phyloP scores from a whole-genome alignment of 2,113 vertebrate species.

The Acanthochromis polyacanthus region DNA sequence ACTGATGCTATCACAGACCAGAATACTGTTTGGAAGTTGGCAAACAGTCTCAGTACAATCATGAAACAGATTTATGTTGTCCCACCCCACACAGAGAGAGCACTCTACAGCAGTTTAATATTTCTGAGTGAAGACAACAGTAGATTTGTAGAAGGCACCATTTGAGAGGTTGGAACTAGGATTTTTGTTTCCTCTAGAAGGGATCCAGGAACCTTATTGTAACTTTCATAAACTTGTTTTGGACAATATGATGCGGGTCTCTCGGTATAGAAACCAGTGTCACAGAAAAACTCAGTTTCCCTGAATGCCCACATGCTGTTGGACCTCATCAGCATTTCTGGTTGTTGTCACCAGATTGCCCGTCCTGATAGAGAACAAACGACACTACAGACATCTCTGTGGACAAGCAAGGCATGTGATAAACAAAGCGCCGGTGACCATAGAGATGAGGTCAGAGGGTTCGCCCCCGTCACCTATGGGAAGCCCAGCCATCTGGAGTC shows the following conservation, averaged over 20 bases:
- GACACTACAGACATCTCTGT: conserved; percentile 18
- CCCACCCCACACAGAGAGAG: conserved; percentile 15
- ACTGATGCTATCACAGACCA: conserved; percentile 5
- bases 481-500: conserved; percentile 43
- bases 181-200: not conserved
- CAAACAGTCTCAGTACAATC: conserved; percentile 21
- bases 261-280: conserved; percentile 9
- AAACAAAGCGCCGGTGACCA: conserved; percentile 54
- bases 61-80: conserved; percentile 45
- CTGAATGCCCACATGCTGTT: conserved; percentile 41
- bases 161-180: not conserved
- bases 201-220: not conserved
- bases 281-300: conserved; percentile 28
- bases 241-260: not conserved
- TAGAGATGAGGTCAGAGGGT: conserved; percentile 63
- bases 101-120: conserved; percentile 26
- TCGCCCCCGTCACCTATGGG: conserved; percentile 34
- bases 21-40: conserved; percentile 8
- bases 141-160: not conserved
- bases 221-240: not conserved
- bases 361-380: conserved; percentile 45
- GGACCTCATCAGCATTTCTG: conserved; percentile 66
- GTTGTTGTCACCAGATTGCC: conserved; percentile 65
- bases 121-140: conserved; percentile 19
- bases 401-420: conserved; percentile 43